Base-by-base conservation (phyloP, 2,797 vertebrate genomes). In the Esox masquinongy region DNA sequence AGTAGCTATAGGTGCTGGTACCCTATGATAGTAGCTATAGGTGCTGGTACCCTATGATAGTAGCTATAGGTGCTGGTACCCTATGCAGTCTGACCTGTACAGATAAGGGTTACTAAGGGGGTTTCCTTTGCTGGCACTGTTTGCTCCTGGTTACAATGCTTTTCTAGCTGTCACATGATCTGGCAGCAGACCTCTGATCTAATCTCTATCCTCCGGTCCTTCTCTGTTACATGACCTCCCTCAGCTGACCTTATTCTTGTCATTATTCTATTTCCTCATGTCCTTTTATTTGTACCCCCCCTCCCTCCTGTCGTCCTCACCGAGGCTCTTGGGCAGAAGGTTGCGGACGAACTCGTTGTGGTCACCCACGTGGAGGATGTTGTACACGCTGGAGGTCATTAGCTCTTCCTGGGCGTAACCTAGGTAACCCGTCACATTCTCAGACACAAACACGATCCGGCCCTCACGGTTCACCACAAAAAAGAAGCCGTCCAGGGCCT, bases 401-500 rank as follows among this genome's bases (percentile, higher is more conserved):
- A 99, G 94, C 92, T 98, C 97, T 85, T 97, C 96, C 86, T 98
- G 97, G 82, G 93, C 90, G 82, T 99, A 99, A 51, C 97, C 96
- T 80, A 99, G 94, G 91, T 97, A 99, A 88, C 94, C 88, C 36
- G 94, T 97, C 88, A 99, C 97, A 22, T 98, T 99, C 90, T 97
- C 96, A 0, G 97, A 99, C 31, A 98, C 95, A 5, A 98, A 99
- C 79, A 99, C 95, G 7, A 98, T 96, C 84, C 96, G 95, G 39
- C 97, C 97, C 89, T 99, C 97, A 0, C 96, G 95, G 88, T 99
- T 98, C 77, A 96, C 96, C n/a, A 97, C 97, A 0, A 98, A 99
- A 93, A 99, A 98, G 87, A 99, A 98, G 61, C 97, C 97, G 47
- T 98, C 96, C 34, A 99, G 88, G 0, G 97, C 96, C 97, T 99